A percentile compares a stretch with the other conserved stretches of the same genome.
Conservation (phyloP, 2,113 vertebrate genomes). For the Grallaria varia region DNA sequence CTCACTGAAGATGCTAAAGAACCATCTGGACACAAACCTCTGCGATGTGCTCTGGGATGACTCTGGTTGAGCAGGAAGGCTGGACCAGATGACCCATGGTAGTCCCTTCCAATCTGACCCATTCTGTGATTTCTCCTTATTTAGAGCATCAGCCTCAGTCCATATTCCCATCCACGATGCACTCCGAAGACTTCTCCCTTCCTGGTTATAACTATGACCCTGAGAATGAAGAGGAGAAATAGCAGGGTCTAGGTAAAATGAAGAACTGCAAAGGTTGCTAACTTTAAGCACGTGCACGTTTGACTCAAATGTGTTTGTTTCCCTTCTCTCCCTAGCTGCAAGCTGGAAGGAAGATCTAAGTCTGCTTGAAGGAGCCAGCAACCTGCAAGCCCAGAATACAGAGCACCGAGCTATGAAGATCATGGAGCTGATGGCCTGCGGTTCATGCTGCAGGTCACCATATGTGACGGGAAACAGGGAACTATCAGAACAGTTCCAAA, state of each 20-base stretch:
- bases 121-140: not conserved
- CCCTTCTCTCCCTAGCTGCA: not conserved
- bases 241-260: not conserved
- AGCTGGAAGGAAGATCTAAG: not conserved
- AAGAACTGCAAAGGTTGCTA: not conserved
- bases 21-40: not conserved
- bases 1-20: not conserved
- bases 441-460: fast-evolving
- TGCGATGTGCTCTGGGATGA: not conserved
- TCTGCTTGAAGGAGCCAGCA: not conserved
- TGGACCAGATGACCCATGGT: not conserved
- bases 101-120: not conserved
- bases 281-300: fast-evolving
- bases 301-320: not conserved
- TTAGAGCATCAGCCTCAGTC: not conserved
- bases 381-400: not conserved
- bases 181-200: not conserved
- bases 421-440: fast-evolving
- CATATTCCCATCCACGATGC: not conserved
- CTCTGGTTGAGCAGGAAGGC: not conserved
- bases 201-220: not conserved
- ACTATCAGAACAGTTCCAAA: not conserved
- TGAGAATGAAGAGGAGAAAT: not conserved
- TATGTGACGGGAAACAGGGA: not conserved
- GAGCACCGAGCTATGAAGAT: not conserved